Conservation (phyloP, 2,888 invertebrate species). For the Sarcophaga caerulescens region DNA sequence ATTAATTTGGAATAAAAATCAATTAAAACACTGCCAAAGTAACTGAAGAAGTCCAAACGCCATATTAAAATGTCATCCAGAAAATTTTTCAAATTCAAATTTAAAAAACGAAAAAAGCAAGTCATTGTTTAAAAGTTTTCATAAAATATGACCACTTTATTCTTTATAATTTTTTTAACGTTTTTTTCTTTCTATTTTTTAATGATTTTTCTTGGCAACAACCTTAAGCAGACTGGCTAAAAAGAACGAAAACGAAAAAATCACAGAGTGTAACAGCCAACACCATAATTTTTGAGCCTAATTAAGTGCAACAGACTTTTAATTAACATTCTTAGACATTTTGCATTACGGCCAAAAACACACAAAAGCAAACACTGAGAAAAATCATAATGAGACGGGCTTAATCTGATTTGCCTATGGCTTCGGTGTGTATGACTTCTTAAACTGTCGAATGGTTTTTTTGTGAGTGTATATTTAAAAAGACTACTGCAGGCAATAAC, state of each 20-base stretch:
- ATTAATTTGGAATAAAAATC: too few relatives aligned
- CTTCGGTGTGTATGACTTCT: not conserved
- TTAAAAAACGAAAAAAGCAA: conserved; percentile 3
- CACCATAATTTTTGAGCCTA: conserved; percentile 68
- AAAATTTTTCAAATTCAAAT: too few relatives aligned
- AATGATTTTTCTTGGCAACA: conserved; percentile 25
- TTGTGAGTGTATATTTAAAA: conserved; percentile 38
- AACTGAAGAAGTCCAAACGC: too few relatives aligned
- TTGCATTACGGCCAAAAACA: conserved; percentile 27
- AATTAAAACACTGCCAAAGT: too few relatives aligned
- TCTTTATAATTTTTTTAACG: not conserved
- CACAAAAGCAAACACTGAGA: not conserved
- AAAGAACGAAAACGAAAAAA: conserved; percentile 7
- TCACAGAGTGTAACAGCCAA: conserved; percentile 39
- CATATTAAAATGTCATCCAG: too few relatives aligned
- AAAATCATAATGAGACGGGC: not conserved
- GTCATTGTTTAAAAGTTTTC: conserved; percentile 47
- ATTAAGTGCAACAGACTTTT: conserved; percentile 69
- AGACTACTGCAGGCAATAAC: conserved; percentile 60
- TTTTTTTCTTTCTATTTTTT: not conserved
- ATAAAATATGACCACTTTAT: conserved; percentile 40
- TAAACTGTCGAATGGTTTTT: not conserved
- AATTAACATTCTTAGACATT: conserved; percentile 69
- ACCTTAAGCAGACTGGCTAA: not conserved
- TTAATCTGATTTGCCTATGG: not conserved